Percentiles rank a stretch among this genome's conserved stretches.
These are phyloP conservation scores for Cordilura impudica DNA, from an alignment of 2,888 invertebrate genomes.

Conservation along the genomic window DNA sequence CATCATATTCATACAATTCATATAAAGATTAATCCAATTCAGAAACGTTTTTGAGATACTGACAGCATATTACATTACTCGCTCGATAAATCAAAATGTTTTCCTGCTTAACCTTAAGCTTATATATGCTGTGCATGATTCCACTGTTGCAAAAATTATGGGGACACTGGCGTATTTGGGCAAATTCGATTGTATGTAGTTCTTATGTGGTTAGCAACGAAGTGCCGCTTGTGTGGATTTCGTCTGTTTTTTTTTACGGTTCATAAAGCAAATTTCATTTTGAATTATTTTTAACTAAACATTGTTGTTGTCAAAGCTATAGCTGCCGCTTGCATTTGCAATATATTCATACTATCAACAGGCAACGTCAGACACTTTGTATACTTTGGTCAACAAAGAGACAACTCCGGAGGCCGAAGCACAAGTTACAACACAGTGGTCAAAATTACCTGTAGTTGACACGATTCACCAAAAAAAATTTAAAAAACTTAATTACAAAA, in stretches of 20 bases:
- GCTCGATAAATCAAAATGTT: constrained; percentile 75
- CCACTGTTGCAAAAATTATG: constrained; percentile 47
- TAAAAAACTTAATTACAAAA: too few species aligned
- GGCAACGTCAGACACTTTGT: constrained; percentile 26
- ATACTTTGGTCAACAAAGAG: neutral
- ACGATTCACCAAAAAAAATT: too few species aligned
- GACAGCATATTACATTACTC: constrained; percentile 77
- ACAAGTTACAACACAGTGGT: neutral
- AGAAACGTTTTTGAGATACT: constrained; percentile 67
- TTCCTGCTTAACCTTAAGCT: constrained; percentile 67
- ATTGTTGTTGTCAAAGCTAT: constrained; percentile 55
- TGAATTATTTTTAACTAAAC: constrained; percentile 75
- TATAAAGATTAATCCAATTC: constrained; percentile 70
- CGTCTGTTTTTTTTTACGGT: constrained; percentile 70
- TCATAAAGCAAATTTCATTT: constrained; percentile 78
- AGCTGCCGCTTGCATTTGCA: constrained; percentile 36
- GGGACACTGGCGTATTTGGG: constrained; percentile 45
- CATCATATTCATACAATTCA: constrained; percentile 20
- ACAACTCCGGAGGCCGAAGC: constrained; percentile 28
- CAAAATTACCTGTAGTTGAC: too few species aligned
- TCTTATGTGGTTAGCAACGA: constrained; percentile 1
- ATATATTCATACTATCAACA: constrained; percentile 31
- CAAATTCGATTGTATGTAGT: neutral
- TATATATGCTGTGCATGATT: constrained; percentile 44
- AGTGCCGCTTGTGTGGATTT: constrained; percentile 43